phyloP scores from a whole-genome alignment of 2,888 invertebrate species.

The Neoascia interrupta region DNA sequence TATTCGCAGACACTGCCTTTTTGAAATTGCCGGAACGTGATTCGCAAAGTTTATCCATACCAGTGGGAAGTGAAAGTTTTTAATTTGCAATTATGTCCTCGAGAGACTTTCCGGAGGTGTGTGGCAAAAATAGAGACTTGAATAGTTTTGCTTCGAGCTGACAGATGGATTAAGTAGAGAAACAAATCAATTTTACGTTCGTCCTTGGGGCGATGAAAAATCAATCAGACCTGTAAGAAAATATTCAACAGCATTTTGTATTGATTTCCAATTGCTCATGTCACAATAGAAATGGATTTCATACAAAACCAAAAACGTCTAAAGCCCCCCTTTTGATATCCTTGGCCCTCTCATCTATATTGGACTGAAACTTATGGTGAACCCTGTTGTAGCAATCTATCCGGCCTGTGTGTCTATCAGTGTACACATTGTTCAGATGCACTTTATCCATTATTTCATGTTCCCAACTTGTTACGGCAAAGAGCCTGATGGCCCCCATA shows the following conservation, averaged over 20 bases:
- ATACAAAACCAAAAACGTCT: too few species aligned
- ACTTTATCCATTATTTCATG: conserved; percentile 58
- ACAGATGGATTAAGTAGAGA: too few species aligned
- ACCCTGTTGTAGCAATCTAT: too few species aligned
- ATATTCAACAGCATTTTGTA: too few species aligned
- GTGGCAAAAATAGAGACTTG: conserved; percentile 2
- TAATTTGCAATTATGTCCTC: conserved; percentile 55
- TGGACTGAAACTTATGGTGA: too few species aligned
- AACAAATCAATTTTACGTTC: too few species aligned
- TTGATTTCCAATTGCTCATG: too few species aligned
- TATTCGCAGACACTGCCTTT: too few species aligned
- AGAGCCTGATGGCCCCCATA: conserved; percentile 27
- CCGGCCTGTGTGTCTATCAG: conserved; percentile 32
- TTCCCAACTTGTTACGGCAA: conserved; percentile 58
- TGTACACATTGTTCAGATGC: conserved; percentile 50
- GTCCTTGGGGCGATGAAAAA: too few species aligned
- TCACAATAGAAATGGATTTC: too few species aligned
- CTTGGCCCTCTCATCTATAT: too few species aligned
- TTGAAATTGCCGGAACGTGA: conserved; percentile 52
- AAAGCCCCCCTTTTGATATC: too few species aligned
- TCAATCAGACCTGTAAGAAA: background rate
- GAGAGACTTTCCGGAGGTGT: conserved; percentile 4
- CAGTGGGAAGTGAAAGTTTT: conserved; percentile 40
- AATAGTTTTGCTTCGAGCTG: conserved; percentile 37
- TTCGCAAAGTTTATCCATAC: conserved; percentile 41